phyloP scores from a whole-genome alignment of 2,888 invertebrate genomes.

The Myopa testacea region DNA sequence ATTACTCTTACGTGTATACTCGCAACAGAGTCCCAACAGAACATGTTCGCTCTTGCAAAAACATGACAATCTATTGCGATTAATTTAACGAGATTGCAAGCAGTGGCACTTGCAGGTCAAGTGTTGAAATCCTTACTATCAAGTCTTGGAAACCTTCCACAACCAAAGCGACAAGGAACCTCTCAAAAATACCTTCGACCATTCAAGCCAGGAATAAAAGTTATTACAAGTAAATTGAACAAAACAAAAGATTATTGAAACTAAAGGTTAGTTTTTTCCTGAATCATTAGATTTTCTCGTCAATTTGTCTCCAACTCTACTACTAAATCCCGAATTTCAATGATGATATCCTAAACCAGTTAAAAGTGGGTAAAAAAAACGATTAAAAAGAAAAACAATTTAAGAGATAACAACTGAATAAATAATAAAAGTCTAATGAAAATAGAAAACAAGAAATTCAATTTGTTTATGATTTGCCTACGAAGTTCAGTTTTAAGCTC shows the following conservation, averaged over 20 bases:
- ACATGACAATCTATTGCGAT: constrained; percentile 21
- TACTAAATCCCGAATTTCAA: not conserved
- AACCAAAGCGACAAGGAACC: no score
- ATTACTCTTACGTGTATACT: constrained; percentile 39
- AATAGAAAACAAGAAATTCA: no score
- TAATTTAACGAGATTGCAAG: constrained; percentile 18
- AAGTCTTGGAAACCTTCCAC: no score
- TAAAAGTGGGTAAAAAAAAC: no score
- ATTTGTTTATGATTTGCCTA: no score
- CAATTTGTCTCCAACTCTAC: not conserved
- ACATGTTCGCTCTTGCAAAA: constrained; percentile 5
- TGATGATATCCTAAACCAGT: not conserved
- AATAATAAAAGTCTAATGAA: no score
- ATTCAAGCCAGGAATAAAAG: no score
- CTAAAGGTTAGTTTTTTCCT: not conserved
- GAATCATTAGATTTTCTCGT: not conserved
- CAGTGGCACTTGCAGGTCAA: constrained; percentile 15
- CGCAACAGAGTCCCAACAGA: constrained; percentile 22
- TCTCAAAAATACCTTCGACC: no score
- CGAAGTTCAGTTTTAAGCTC: no score
- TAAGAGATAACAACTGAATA: no score
- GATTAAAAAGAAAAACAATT: no score
- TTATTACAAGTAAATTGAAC: no score
- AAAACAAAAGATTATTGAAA: not conserved
- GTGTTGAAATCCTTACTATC: not conserved